Conservation (phyloP, 2,888 invertebrate genomes). For the Harpalus rubripes region DNA sequence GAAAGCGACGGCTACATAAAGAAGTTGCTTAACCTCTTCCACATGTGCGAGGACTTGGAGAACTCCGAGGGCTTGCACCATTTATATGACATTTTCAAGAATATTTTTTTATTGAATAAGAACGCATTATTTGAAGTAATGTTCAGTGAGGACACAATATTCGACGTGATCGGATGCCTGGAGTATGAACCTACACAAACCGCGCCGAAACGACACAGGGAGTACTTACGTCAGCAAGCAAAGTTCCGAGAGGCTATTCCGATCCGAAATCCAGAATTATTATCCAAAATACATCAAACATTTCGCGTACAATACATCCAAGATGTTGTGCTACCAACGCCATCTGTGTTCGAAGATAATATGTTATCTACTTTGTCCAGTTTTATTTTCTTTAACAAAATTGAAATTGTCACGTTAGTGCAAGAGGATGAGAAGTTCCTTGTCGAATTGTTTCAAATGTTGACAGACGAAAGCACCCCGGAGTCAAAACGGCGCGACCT, state of each 20-base stretch:
- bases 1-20: constrained; percentile 97
- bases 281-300: constrained; percentile 99
- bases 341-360: constrained; percentile 99
- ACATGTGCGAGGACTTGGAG: constrained; percentile 98
- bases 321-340: constrained; percentile 98
- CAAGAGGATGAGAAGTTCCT: constrained; percentile 99
- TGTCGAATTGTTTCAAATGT: constrained; percentile 94
- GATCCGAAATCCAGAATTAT: constrained; percentile 95
- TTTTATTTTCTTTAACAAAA: constrained; percentile 99
- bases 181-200: constrained; percentile 96
- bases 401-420: constrained; percentile 98
- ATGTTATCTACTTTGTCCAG: constrained; percentile 97
- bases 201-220: constrained; percentile 94
- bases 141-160: constrained; percentile 97
- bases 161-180: constrained; percentile 98
- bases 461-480: constrained; percentile 93
- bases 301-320: constrained; percentile 99
- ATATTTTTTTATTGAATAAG: constrained; percentile 98
- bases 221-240: constrained; percentile 95
- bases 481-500: constrained; percentile 94
- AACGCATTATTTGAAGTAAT: constrained; percentile 98
- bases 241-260: constrained; percentile 96
- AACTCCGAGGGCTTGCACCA: constrained; percentile 96
- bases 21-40: constrained; percentile 96
- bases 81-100: constrained; percentile 98